These are phyloP conservation scores for Okapia johnstoni DNA, from an alignment of 2,113 vertebrate species.

Conservation along the genomic window DNA sequence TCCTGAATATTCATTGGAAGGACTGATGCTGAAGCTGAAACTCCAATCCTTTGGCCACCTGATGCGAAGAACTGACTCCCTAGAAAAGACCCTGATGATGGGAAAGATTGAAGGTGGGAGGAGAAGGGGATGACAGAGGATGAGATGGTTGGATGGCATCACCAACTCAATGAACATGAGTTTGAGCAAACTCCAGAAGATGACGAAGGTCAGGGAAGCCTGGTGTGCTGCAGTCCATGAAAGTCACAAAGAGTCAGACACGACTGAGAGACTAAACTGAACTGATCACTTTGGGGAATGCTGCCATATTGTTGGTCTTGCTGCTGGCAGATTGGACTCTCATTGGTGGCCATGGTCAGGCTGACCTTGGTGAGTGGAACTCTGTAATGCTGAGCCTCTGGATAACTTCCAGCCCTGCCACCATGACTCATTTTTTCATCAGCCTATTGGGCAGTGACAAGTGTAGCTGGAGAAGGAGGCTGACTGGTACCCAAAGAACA, in stretches of 20 bases:
- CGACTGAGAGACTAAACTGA: background rate
- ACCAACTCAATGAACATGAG: background rate
- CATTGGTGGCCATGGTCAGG: background rate
- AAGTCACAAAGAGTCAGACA: background rate
- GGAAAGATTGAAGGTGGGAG: accelerated
- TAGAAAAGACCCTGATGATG: background rate
- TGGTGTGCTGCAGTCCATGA: background rate
- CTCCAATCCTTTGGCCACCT: background rate
- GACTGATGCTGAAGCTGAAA: background rate
- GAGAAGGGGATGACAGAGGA: background rate
- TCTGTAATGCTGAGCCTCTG: background rate
- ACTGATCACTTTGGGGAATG: background rate
- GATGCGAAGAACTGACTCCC: background rate
- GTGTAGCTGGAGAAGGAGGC: background rate
- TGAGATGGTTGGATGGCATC: background rate
- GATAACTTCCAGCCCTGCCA: background rate
- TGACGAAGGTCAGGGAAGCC: background rate
- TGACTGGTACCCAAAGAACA: background rate
- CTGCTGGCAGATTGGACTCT: background rate
- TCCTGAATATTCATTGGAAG: background rate
- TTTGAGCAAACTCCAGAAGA: background rate
- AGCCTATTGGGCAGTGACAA: background rate
- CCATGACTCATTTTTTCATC: background rate
- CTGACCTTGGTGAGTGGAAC: background rate
- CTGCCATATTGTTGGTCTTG: background rate